Evolutionary conservation across 2,113 vertebrate genomes (phyloP).

Genomic region (Malurus melanocephalus): DNA sequence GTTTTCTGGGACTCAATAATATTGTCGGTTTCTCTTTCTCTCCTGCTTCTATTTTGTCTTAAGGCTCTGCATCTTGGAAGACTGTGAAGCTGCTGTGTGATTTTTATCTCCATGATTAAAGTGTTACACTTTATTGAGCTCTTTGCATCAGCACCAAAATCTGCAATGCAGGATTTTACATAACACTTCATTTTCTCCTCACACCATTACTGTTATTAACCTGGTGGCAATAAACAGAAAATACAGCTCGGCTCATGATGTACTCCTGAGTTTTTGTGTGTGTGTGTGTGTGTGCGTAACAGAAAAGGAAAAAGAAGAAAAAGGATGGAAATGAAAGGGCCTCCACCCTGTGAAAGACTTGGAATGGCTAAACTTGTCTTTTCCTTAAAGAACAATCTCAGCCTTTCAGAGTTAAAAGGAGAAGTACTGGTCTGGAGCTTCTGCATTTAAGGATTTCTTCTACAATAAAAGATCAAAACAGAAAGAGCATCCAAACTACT

Average conservation of each 20-base stretch:
- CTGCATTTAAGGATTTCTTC: neutral
- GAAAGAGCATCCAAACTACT: neutral
- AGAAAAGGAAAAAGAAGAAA: constrained; percentile 5
- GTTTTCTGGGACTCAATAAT: constrained; percentile 22
- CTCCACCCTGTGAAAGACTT: neutral
- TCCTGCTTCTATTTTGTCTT: constrained; percentile 69
- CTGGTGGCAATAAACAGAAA: constrained; percentile 75
- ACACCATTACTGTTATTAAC: constrained; percentile 77
- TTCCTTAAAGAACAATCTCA: constrained; percentile 1
- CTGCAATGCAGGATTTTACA: constrained; percentile 81
- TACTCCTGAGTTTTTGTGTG: constrained; percentile 12
- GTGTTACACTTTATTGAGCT: constrained; percentile 78
- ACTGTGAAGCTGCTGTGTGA: constrained; percentile 62
- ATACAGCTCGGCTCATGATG: constrained; percentile 57
- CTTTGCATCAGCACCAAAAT: constrained; percentile 76
- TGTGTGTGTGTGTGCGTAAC: neutral
- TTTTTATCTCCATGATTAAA: constrained; percentile 83
- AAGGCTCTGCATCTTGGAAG: constrained; percentile 69
- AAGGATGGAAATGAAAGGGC: neutral
- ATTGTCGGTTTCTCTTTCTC: constrained; percentile 47
- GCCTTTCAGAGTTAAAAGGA: neutral
- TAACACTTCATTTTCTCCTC: constrained; percentile 76
- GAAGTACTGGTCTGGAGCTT: neutral
- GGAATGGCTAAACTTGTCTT: neutral
- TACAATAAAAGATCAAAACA: neutral